These are phyloP conservation scores for Hymenopus coronatus DNA, from an alignment of 2,888 invertebrate species.

Conservation along the genomic window DNA sequence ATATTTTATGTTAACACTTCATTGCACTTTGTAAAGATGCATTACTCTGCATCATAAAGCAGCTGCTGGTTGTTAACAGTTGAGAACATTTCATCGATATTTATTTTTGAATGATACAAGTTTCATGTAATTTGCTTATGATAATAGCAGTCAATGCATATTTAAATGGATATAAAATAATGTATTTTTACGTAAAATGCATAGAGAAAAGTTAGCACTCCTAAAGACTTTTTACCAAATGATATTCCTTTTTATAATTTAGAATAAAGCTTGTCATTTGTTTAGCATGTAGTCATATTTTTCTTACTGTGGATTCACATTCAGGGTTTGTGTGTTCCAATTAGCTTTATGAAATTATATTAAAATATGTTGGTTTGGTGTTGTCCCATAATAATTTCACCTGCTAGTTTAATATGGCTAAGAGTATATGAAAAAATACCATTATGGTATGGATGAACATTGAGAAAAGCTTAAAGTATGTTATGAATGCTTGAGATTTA, in stretches of 20 bases:
- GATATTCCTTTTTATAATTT: background rate
- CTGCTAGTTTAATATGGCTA: background rate
- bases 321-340: background rate
- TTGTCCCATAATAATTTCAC: background rate
- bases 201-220: background rate
- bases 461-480: conserved; percentile 8
- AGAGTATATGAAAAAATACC: background rate
- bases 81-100: background rate
- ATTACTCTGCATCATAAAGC: background rate
- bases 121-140: background rate
- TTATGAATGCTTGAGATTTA: conserved; percentile 12
- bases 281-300: background rate
- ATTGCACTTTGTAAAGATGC: background rate
- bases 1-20: background rate
- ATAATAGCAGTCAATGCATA: background rate
- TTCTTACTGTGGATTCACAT: background rate
- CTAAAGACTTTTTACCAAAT: background rate
- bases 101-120: background rate
- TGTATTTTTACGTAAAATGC: background rate
- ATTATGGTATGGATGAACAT: background rate
- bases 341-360: background rate
- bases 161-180: background rate
- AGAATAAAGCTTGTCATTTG: background rate
- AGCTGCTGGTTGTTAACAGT: background rate
- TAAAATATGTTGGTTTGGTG: background rate